Evolutionary conservation across 2,888 invertebrate genomes (phyloP).

Genomic region (Eumerus sabulonum): DNA sequence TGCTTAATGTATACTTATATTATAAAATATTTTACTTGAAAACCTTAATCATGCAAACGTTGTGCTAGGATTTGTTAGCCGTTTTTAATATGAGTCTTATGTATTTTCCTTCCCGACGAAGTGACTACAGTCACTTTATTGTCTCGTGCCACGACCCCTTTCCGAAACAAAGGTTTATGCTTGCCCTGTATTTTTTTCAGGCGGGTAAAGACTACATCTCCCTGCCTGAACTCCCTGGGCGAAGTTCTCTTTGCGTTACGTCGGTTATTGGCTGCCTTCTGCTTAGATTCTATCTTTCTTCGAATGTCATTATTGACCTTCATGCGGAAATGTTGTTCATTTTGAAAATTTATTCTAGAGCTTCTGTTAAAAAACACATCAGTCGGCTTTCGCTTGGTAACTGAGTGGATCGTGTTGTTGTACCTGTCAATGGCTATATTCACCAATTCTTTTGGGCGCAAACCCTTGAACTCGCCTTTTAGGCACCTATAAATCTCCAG

Average conservation of each 20-base stretch:
- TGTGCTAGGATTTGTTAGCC: not conserved
- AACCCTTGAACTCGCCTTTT: constrained; percentile 29
- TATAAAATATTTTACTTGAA: not conserved
- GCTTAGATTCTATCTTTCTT: not conserved
- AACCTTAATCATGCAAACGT: not conserved
- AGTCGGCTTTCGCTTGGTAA: constrained; percentile 46
- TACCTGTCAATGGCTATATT: constrained; percentile 59
- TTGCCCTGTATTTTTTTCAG: not conserved
- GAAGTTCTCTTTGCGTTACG: too few relatives aligned
- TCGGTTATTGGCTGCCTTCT: too few relatives aligned
- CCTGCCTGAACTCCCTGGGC: not conserved
- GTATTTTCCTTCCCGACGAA: too few relatives aligned
- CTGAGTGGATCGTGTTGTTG: constrained; percentile 64
- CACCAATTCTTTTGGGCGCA: constrained; percentile 26
- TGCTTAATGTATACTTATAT: too few relatives aligned
- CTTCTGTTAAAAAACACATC: constrained; percentile 61
- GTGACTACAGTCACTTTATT: too few relatives aligned
- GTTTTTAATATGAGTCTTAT: too few relatives aligned
- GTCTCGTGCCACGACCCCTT: too few relatives aligned
- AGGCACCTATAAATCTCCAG: constrained; percentile 64
- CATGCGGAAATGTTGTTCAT: not conserved
- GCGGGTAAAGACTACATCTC: not conserved
- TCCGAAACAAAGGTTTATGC: not conserved
- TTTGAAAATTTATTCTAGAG: constrained; percentile 13
- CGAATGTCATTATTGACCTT: constrained; percentile 9